Evolutionary conservation across 2,113 vertebrate genomes (phyloP), one percentile per base, ranked within the genome.

Genomic region (Balaeniceps rex): DNA sequence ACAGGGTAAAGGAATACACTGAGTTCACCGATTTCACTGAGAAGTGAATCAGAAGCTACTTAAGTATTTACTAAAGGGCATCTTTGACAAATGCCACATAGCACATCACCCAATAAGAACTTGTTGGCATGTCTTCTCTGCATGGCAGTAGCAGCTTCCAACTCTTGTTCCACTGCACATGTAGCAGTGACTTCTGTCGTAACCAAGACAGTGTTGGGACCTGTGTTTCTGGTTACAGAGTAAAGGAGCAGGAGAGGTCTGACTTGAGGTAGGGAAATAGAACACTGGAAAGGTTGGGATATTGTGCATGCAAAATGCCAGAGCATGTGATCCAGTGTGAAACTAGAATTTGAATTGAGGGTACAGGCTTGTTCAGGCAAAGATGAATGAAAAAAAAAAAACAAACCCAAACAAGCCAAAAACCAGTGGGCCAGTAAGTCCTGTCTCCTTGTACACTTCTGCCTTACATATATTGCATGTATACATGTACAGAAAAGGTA

Each of bases 321-420:
- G n/a, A 58, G 63, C 21, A 49, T 0, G 4, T 1, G 7, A 77
- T 74, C 17, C 0, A 0, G 36, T 26, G 36, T 42, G 63, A 90
- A 87, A 26, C 23, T 46, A 36, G 31, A 83, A 49, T n/a, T 40
- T 60, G 19, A 88, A 55, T 19, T 47, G 29, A 70, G 38, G 33
- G 64, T 54, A 70, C 4, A 75, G 38, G 36, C 17, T 75, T 74
- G 38, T 33, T 55, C 33, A 78, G 49, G 29, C 42, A 89, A 66
- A 46, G n/a, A 52, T 44, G 26, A 9, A 78, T 4, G 33, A 15
- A 12, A 18, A 46, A 55, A 16, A 28, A 26, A 28, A 26, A 18
- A 23, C 22, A 11, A 34, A 23, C 5, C 40, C 63, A 31, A 23
- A 66, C 23, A 55, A 55, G 10, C 29, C 26, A 11, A 25, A 65